Conservation (phyloP, 2,888 invertebrate genomes). For the Leptogaster cylindrica region DNA sequence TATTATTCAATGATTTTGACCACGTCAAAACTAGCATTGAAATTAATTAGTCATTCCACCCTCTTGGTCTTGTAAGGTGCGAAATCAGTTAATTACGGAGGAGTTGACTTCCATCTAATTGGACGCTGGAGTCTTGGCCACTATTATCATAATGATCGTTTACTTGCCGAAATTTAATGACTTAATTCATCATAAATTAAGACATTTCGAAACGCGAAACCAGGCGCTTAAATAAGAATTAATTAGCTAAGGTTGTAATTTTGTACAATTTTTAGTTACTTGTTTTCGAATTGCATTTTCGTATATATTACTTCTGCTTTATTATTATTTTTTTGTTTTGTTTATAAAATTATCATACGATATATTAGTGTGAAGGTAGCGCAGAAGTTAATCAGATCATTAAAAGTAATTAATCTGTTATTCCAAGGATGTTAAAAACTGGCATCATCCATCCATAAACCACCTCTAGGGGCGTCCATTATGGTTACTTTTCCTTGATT, state of each 20-base stretch:
- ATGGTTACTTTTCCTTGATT: constrained; percentile 14
- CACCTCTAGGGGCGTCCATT: constrained; percentile 7
- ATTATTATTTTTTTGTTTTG: too few species aligned
- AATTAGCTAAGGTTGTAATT: not conserved
- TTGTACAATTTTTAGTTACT: too few species aligned
- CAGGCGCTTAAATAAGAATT: not conserved
- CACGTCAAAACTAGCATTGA: too few species aligned
- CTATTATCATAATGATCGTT: not conserved
- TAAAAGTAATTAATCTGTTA: constrained; percentile 36
- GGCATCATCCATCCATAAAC: constrained; percentile 29
- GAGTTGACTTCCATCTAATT: not conserved
- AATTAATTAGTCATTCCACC: too few species aligned
- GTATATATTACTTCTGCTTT: too few species aligned
- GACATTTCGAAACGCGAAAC: not conserved
- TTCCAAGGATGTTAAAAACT: not conserved
- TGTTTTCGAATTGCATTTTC: too few species aligned
- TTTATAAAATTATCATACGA: not conserved
- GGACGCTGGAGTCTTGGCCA: not conserved
- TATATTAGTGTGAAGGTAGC: not conserved
- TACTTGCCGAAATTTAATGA: constrained; percentile 7
- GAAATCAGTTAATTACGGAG: not conserved
- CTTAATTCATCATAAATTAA: not conserved
- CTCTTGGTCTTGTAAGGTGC: too few species aligned
- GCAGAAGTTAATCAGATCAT: constrained; percentile 32
- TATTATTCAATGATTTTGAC: too few species aligned